Evolutionary conservation across 2,113 vertebrate species (phyloP).

Genomic region (Nannospalax galili): DNA sequence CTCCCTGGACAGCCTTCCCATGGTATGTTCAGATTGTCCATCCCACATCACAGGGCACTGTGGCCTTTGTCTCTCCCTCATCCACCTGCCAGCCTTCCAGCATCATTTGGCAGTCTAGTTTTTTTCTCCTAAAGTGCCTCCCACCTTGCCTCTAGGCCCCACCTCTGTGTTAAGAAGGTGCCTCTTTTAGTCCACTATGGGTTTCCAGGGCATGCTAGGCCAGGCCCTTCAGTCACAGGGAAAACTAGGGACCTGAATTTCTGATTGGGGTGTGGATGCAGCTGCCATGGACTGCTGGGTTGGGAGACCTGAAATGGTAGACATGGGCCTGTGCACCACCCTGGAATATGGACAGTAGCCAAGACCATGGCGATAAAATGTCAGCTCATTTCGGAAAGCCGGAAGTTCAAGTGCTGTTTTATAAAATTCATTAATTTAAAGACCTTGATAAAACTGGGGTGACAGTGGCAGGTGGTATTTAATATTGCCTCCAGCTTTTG

Average conservation of each 20-base stretch:
- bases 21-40: neutral
- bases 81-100: neutral
- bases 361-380: neutral
- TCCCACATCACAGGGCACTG: rapidly evolving
- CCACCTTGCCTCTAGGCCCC: neutral
- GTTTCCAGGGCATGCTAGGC: neutral
- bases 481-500: neutral
- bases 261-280: neutral
- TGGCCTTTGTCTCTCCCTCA: neutral
- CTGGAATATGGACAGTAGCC: neutral
- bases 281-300: neutral
- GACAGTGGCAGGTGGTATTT: conserved; percentile 19
- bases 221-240: neutral
- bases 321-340: neutral
- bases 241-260: neutral
- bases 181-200: neutral
- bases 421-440: conserved; percentile 44
- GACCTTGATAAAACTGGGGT: conserved; percentile 12
- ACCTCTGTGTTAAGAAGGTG: neutral
- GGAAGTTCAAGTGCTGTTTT: conserved; percentile 45
- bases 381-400: conserved; percentile 19
- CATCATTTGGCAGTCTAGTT: neutral
- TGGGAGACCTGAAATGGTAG: neutral
- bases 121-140: neutral
- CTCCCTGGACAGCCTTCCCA: neutral